A percentile compares a stretch with the other conserved stretches of the same genome.
These are phyloP conservation scores for Nipponia nippon DNA, from an alignment of 2,113 vertebrate species.

Conservation along the genomic window DNA sequence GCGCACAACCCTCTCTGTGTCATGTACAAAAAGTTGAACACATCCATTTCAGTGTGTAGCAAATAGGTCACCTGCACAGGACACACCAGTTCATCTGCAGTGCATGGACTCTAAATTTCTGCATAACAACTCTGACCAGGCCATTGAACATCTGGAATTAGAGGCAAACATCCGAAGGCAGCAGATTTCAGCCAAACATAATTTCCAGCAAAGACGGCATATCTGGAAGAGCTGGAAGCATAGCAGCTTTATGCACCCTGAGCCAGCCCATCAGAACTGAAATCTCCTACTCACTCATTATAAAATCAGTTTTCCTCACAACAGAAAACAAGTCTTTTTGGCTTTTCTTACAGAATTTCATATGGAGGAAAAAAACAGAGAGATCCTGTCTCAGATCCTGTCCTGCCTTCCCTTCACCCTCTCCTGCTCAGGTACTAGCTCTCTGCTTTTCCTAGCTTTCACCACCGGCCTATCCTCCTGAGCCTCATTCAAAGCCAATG, in stretches of 20 bases:
- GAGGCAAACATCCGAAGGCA: background rate
- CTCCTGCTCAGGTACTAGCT: background rate
- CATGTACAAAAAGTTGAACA: background rate
- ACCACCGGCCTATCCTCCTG: background rate
- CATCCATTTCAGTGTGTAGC: background rate
- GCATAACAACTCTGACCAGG: background rate
- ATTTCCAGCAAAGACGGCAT: background rate
- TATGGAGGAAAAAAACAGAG: background rate
- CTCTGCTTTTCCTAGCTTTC: background rate
- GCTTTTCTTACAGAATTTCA: background rate
- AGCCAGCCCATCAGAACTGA: background rate
- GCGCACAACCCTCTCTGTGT: background rate
- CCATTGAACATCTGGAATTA: background rate
- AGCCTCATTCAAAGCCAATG: background rate
- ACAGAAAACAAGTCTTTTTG: background rate
- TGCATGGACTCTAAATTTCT: background rate
- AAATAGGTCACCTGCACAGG: background rate
- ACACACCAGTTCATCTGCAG: background rate
- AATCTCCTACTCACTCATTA: background rate
- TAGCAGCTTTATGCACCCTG: background rate
- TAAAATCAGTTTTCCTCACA: background rate
- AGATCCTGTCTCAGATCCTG: rapidly evolving
- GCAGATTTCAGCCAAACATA: background rate
- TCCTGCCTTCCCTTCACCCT: rapidly evolving
- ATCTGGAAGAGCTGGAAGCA: background rate